A percentile compares a stretch with the other conserved stretches of the same genome.
Evolutionary conservation across 2,113 vertebrate species (phyloP).

Genomic region (Leucosticte australis): DNA sequence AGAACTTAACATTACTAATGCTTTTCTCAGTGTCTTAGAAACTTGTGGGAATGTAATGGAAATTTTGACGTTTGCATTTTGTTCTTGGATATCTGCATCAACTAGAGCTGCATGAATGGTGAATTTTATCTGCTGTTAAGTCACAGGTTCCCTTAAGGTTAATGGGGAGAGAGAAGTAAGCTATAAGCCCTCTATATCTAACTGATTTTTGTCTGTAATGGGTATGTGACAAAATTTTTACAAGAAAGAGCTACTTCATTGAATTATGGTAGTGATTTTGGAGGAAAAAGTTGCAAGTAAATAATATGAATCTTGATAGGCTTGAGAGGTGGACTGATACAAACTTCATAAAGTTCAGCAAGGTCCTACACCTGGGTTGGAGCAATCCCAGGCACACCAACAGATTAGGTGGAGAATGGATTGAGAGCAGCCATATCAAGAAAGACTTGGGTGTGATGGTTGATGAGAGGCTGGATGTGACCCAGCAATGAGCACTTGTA

Average conservation of each 20-base stretch:
- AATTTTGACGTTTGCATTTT: neutral
- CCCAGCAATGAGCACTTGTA: rapidly evolving
- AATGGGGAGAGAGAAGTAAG: neutral
- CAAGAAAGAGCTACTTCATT: neutral
- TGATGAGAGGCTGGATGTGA: neutral
- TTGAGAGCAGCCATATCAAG: neutral
- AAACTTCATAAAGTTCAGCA: neutral
- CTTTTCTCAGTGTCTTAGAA: neutral
- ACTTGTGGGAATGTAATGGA: neutral
- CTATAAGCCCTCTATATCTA: neutral
- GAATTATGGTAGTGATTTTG: neutral
- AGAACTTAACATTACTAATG: neutral
- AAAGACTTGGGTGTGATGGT: neutral
- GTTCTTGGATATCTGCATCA: neutral
- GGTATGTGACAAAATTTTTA: too few relatives aligned
- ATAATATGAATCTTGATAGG: neutral
- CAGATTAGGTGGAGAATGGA: neutral
- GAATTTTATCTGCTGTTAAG: neutral
- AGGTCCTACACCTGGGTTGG: neutral
- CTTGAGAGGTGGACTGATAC: neutral
- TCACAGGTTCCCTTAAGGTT: neutral
- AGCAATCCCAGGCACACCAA: neutral
- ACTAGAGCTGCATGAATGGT: neutral
- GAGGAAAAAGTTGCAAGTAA: rapidly evolving
- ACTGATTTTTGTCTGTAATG: neutral